Percentiles rank a stretch among this genome's conserved stretches.
phyloP scores from a whole-genome alignment of 2,797 vertebrate species.

The Rhinatrema bivittatum region DNA sequence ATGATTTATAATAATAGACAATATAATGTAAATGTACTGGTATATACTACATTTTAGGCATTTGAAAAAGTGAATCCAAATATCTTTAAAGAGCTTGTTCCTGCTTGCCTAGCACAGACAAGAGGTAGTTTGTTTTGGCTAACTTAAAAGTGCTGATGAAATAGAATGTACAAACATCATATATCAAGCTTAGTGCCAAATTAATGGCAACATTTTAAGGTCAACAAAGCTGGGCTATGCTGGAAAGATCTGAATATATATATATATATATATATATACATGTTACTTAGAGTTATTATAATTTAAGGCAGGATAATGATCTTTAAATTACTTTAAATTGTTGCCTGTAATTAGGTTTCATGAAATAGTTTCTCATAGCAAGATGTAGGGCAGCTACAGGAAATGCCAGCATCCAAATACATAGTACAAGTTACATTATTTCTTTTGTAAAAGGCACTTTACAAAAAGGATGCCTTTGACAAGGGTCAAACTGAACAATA shows the following conservation, averaged over 20 bases:
- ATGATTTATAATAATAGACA: no score
- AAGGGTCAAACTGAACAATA: no score
- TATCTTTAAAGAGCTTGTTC: slow-evolving; percentile 18
- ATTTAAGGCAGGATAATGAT: not conserved
- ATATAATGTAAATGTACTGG: no score
- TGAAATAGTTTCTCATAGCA: no score
- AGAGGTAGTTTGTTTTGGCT: slow-evolving; percentile 22
- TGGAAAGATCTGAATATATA: not conserved
- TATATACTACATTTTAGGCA: slow-evolving; percentile 4
- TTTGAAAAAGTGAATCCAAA: slow-evolving; percentile 5
- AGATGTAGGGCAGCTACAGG: no score
- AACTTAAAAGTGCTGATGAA: slow-evolving; percentile 5
- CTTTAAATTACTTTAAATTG: no score
- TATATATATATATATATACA: no score
- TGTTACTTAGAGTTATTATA: not conserved
- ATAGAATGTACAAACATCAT: slow-evolving; percentile 1
- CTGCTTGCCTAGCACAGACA: slow-evolving; percentile 14
- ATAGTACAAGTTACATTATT: no score
- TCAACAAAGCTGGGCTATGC: slow-evolving; percentile 3
- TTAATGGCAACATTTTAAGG: slow-evolving; percentile 5
- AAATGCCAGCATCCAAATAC: no score
- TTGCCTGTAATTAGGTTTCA: no score
- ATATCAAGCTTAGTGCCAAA: not conserved
- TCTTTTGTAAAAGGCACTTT: no score
- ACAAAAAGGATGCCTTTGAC: no score